Conservation (phyloP, 2,797 vertebrate genomes). For the Diplodus puntazzo region DNA sequence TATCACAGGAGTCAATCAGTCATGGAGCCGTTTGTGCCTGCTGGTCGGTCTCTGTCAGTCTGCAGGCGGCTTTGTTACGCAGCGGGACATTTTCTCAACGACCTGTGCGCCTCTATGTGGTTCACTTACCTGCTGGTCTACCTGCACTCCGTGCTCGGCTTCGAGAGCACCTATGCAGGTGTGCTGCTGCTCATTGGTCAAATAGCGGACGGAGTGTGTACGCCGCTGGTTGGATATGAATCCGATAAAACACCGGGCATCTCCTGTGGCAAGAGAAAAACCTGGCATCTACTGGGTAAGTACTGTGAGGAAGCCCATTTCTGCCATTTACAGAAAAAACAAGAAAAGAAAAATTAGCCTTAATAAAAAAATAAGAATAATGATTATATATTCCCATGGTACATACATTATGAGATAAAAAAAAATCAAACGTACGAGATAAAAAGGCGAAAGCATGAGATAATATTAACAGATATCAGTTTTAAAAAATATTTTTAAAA, state of each 20-base stretch:
- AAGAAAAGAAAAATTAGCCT: background rate
- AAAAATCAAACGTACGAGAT: too few species aligned
- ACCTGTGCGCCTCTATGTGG: slow-evolving; percentile 92
- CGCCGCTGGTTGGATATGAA: slow-evolving; percentile 88
- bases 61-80: slow-evolving; percentile 85
- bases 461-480: too few species aligned
- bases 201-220: slow-evolving; percentile 87
- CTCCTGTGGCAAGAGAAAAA: slow-evolving; percentile 87
- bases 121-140: slow-evolving; percentile 92
- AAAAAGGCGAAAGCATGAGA: too few species aligned
- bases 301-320: background rate
- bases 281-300: slow-evolving; percentile 91
- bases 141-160: slow-evolving; percentile 87
- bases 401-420: too few species aligned
- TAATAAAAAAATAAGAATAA: too few species aligned
- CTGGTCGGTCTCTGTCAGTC: slow-evolving; percentile 66
- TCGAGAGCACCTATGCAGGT: slow-evolving; percentile 84
- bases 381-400: too few species aligned
- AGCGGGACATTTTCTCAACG: slow-evolving; percentile 89
- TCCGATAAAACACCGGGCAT: slow-evolving; percentile 83
- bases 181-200: slow-evolving; percentile 87
- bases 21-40: slow-evolving; percentile 61
- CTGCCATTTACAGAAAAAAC: background rate
- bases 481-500: too few species aligned
- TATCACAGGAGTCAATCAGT: slow-evolving; percentile 58